Evolutionary conservation across 2,113 vertebrate genomes (phyloP).

Genomic region (Myotis yumanensis): DNA sequence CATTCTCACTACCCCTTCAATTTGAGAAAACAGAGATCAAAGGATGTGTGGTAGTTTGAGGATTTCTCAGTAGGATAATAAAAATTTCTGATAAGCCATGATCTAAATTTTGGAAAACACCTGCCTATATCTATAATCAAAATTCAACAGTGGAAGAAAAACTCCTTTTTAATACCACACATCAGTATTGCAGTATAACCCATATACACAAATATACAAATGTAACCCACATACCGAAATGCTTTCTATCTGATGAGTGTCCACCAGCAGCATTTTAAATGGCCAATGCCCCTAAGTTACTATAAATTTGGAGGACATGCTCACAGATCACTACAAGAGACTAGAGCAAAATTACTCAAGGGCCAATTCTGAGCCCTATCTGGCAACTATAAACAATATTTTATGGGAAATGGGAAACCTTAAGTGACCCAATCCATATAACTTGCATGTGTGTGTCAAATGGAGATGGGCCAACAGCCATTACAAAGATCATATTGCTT

Average conservation of each 20-base stretch:
- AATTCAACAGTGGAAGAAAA: conserved; percentile 17
- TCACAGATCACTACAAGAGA: conserved; percentile 13
- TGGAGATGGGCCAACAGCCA: conserved; percentile 57
- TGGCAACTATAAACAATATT: conserved; percentile 53
- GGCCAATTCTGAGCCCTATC: conserved; percentile 32
- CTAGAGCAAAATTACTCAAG: conserved; percentile 48
- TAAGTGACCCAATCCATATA: conserved; percentile 55
- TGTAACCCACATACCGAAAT: background rate
- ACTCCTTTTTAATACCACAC: background rate
- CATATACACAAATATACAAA: background rate
- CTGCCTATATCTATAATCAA: background rate
- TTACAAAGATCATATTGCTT: conserved; percentile 62
- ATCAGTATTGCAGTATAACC: background rate
- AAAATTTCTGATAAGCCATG: background rate
- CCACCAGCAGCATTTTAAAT: conserved; percentile 9
- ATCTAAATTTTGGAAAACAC: background rate
- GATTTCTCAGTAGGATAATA: background rate
- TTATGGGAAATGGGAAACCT: conserved; percentile 69
- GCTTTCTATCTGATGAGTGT: background rate
- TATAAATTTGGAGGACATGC: background rate
- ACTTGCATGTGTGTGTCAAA: conserved; percentile 51
- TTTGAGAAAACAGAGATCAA: background rate
- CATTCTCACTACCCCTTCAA: background rate
- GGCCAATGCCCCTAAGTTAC: background rate
- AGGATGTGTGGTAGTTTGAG: background rate